Base-by-base conservation (phyloP, 2,888 invertebrate species). In the Xestia sexstrigata region DNA sequence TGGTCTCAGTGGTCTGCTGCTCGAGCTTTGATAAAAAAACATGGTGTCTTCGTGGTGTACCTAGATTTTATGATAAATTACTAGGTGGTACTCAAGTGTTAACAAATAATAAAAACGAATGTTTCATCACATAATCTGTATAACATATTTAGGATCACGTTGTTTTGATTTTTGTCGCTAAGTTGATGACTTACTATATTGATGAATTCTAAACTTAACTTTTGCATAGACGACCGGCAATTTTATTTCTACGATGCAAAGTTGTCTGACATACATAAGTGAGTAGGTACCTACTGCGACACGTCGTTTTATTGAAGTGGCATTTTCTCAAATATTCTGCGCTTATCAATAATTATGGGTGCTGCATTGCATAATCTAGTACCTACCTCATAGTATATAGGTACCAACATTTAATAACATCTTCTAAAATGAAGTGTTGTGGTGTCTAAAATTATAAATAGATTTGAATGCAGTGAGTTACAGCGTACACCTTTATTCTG, bases 401-500 rank as follows among this genome's bases (percentile, higher is more conserved):
- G 35, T 35, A 49, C 52, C 23, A 26, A 62, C 8, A 47, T 63
- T 67, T 45, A n/a, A 9, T 30, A 55, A 15, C n/a, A 63, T 39
- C 1, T 13, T 52, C 68, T 9, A 68, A 30, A 68, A 76, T 58
- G 49, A 77, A 55, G 30, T 74, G 58, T 66, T 30, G 65, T 49
- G 26, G 30, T 76, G 55, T 68, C 39, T 79, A 77, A 77, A 76
- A 76, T 82, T 62, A 68, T 30, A 76, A 52, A 47, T 26, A 66
- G 47, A n/a, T 63, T 23, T 68, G 49, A 42, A 77, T 63, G 82
- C 78, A 82, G 67, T 55, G n/a, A 55, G 45, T 67, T 76, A 67
- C 23, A 66, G 17, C 35, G 47, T 47, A 39, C 81, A 76, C 65
- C 55, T 79, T 55, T 63, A 82, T 42, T 77, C 52, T 79, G 82